Evolutionary conservation across 2,888 invertebrate genomes (phyloP).

Genomic region (Spodoptera exigua): DNA sequence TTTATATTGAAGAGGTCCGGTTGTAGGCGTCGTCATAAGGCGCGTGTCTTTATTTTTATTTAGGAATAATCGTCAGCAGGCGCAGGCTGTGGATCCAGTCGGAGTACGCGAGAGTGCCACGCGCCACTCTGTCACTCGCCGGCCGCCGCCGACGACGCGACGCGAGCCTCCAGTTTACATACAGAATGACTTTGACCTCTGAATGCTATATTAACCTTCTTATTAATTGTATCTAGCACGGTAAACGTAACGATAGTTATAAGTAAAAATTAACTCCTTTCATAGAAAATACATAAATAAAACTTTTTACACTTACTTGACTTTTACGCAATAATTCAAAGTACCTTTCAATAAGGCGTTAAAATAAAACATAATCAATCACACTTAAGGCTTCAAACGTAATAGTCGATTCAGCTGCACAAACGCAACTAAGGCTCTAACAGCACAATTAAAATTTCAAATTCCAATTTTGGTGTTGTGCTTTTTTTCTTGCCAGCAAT

Average conservation of each 20-base stretch:
- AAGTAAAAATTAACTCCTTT: too few relatives aligned
- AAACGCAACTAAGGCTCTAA: slow-evolving; percentile 55
- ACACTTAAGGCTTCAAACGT: slow-evolving; percentile 57
- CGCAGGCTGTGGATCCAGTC: slow-evolving; percentile 57
- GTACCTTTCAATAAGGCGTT: slow-evolving; percentile 52
- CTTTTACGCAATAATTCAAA: slow-evolving; percentile 24
- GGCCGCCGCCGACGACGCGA: slow-evolving; percentile 39
- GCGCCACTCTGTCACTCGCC: slow-evolving; percentile 53
- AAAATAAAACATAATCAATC: slow-evolving; percentile 64
- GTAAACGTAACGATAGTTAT: too few relatives aligned
- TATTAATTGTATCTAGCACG: slow-evolving; percentile 3
- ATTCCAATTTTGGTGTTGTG: slow-evolving; percentile 69
- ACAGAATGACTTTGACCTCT: slow-evolving; percentile 19
- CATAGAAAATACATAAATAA: too few relatives aligned
- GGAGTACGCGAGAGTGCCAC: slow-evolving; percentile 66
- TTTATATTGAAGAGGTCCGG: slow-evolving; percentile 59
- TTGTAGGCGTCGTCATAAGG: slow-evolving; percentile 62
- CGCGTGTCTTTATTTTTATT: slow-evolving; percentile 72
- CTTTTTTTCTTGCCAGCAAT: slow-evolving; percentile 66
- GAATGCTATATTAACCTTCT: slow-evolving; percentile 7
- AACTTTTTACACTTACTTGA: not conserved
- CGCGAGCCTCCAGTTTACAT: slow-evolving; percentile 40
- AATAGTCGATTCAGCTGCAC: slow-evolving; percentile 51
- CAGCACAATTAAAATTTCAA: slow-evolving; percentile 75
- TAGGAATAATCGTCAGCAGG: slow-evolving; percentile 65